Conservation (phyloP, 1,140 invertebrate species). For the Eurytemora carolleeae region DNA sequence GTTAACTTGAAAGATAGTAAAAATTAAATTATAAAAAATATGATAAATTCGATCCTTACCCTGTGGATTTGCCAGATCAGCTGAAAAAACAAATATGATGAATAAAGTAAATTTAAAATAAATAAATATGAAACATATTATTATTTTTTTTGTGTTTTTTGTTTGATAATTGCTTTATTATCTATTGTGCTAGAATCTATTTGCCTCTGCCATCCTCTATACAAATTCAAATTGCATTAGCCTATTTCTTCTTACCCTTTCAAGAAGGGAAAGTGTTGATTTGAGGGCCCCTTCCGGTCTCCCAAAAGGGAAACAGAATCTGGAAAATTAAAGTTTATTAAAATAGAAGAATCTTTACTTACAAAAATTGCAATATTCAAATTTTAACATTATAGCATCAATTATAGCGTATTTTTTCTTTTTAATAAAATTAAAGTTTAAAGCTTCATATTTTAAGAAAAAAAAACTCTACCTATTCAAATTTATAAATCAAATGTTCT, state of each 20-base stretch:
- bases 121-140: neutral
- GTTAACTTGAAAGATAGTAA: no score
- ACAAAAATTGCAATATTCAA: no score
- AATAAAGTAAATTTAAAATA: neutral
- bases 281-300: constrained; percentile 91
- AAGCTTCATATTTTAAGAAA: no score
- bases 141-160: neutral
- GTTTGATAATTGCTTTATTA: neutral
- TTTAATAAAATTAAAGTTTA: no score
- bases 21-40: no score
- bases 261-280: constrained; percentile 80
- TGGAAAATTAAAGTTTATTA: constrained; percentile 28
- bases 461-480: no score
- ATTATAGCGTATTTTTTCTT: no score
- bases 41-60: neutral
- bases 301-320: constrained; percentile 95
- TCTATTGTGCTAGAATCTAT: neutral
- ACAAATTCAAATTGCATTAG: no score
- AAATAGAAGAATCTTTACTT: no score
- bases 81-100: constrained; percentile 5
- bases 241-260: constrained; percentile 44
- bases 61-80: constrained; percentile 8
- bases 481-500: no score
- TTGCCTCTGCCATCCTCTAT: no score
- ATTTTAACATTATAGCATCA: no score